phyloP scores from a whole-genome alignment of 2,113 vertebrate genomes.

The Zapus hudsonius region DNA sequence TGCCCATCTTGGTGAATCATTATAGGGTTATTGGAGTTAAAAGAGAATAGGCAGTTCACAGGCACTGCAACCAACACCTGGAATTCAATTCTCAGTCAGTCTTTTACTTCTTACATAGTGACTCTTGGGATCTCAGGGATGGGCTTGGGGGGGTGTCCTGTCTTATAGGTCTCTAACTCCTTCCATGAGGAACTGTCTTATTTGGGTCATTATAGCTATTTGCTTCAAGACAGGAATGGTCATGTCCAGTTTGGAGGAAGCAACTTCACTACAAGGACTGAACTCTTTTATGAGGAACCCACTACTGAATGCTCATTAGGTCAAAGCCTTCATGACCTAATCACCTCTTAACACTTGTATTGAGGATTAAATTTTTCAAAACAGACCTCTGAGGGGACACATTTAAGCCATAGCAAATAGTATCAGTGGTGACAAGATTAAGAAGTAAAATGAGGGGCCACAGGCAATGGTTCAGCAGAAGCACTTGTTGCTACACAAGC shows the following conservation, averaged over 20 bases:
- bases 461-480: too few species aligned
- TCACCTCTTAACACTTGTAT: background rate
- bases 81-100: background rate
- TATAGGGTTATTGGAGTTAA: background rate
- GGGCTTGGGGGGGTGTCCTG: background rate
- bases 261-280: too few species aligned
- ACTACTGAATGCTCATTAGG: background rate
- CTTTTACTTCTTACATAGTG: background rate
- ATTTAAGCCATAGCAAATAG: background rate
- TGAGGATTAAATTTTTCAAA: background rate
- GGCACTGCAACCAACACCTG: background rate
- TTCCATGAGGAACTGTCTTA: background rate
- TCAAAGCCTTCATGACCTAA: background rate
- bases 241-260: background rate
- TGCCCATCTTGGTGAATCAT: background rate
- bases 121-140: background rate
- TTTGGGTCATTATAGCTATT: background rate
- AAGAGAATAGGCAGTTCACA: background rate
- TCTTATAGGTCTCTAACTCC: background rate
- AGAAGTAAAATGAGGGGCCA: background rate
- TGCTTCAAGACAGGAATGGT: background rate
- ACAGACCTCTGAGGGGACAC: background rate
- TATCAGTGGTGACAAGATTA: background rate
- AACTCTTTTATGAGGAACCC: background rate
- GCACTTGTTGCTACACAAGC: too few species aligned